phyloP scores from a whole-genome alignment of 2,888 invertebrate species.

The Tipula confusa region DNA sequence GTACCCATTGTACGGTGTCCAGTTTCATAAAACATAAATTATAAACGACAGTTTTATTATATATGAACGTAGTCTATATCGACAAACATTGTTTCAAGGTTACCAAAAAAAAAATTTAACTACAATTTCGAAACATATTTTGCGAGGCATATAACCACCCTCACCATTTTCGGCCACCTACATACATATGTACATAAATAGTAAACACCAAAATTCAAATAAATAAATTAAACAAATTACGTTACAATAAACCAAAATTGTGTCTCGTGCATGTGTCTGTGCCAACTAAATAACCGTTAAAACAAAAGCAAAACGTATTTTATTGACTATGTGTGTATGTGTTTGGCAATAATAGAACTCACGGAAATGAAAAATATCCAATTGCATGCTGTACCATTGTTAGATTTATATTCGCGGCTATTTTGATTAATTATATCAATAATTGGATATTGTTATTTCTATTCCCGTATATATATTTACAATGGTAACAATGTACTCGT shows the following conservation, averaged over 20 bases:
- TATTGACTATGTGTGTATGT: not conserved
- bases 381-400: not conserved
- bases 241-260: not conserved
- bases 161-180: not conserved
- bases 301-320: not conserved
- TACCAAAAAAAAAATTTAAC: not conserved
- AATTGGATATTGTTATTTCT: not conserved
- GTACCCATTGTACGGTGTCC: no score
- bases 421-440: not conserved
- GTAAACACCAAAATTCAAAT: not conserved
- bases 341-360: not conserved
- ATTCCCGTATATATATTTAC: not conserved
- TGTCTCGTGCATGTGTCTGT: not conserved
- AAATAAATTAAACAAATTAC: not conserved
- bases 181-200: not conserved
- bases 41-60: not conserved
- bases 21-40: not conserved
- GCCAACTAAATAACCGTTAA: no score
- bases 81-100: not conserved
- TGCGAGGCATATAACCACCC: not conserved
- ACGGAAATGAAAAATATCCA: not conserved
- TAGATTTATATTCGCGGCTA: not conserved
- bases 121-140: no score
- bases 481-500: not conserved
- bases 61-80: not conserved